phyloP scores from a whole-genome alignment of 2,888 invertebrate genomes.

The Apodemia zela region DNA sequence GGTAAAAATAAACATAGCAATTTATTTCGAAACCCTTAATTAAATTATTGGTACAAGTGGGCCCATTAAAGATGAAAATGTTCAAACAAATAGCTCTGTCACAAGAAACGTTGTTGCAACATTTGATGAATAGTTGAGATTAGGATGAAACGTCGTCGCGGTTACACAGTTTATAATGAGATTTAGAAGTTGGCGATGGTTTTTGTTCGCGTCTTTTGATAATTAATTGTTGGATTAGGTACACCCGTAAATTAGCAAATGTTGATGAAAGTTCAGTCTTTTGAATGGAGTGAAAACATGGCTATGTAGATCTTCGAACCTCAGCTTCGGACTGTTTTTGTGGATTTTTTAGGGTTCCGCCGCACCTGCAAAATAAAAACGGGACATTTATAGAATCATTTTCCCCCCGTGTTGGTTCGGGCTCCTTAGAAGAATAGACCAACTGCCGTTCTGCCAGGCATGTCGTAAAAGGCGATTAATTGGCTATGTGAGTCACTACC shows the following conservation, averaged over 20 bases:
- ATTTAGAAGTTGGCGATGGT: slow-evolving; percentile 8
- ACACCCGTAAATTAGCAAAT: not conserved
- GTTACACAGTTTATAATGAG: slow-evolving; percentile 12
- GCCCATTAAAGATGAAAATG: slow-evolving; percentile 16
- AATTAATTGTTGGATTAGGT: slow-evolving; percentile 12
- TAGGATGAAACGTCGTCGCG: slow-evolving; percentile 11
- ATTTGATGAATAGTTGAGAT: slow-evolving; percentile 12
- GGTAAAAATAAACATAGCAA: not conserved
- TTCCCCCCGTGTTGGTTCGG: too few relatives aligned
- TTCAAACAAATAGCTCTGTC: slow-evolving; percentile 14
- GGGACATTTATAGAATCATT: too few relatives aligned
- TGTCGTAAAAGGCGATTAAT: too few relatives aligned
- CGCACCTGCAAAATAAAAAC: too few relatives aligned
- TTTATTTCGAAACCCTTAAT: slow-evolving; percentile 7
- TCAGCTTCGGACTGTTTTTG: too few relatives aligned
- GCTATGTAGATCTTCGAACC: not conserved
- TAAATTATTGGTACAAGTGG: slow-evolving; percentile 7
- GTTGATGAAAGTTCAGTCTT: not conserved
- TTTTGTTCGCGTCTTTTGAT: not conserved
- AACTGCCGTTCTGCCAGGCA: too few relatives aligned
- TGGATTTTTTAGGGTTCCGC: too few relatives aligned
- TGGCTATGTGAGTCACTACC: too few relatives aligned
- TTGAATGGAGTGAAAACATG: not conserved
- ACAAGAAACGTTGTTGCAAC: slow-evolving; percentile 10
- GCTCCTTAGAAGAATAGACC: too few relatives aligned